Evolutionary conservation across 2,888 invertebrate genomes (phyloP).

Genomic region (Parnassius smintheus): DNA sequence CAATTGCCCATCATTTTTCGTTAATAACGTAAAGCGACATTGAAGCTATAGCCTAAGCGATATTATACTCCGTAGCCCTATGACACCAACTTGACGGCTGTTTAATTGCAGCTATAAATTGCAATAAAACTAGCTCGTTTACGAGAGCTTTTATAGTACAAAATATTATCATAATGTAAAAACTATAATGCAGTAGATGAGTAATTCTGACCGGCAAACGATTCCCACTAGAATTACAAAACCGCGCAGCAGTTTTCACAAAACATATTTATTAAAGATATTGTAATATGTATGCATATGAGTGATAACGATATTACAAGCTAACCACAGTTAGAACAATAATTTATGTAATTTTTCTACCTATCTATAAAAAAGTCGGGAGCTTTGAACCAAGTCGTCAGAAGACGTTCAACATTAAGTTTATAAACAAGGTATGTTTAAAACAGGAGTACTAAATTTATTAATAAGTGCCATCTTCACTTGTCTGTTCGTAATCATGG

Average conservation of each 20-base stretch:
- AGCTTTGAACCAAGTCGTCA: slow-evolving; percentile 16
- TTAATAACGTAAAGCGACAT: too few species aligned
- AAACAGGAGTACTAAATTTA: slow-evolving; percentile 11
- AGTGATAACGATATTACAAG: slow-evolving; percentile 37
- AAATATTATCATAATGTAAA: too few species aligned
- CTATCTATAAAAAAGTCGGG: slow-evolving; percentile 40
- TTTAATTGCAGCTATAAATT: too few species aligned
- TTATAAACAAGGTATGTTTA: slow-evolving; percentile 14
- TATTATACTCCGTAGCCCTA: too few species aligned
- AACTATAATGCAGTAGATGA: too few species aligned
- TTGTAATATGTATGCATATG: slow-evolving; percentile 15
- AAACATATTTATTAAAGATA: slow-evolving; percentile 7
- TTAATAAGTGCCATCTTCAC: slow-evolving; percentile 65
- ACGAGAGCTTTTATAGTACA: too few species aligned
- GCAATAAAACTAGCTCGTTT: too few species aligned
- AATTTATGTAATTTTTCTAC: slow-evolving; percentile 43
- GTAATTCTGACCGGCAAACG: too few species aligned
- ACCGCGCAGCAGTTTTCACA: slow-evolving; percentile 3
- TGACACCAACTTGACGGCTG: too few species aligned
- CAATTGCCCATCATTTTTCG: too few species aligned
- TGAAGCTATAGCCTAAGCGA: too few species aligned
- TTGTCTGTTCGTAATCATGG: slow-evolving; percentile 74
- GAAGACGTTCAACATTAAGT: slow-evolving; percentile 28
- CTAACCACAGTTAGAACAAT: slow-evolving; percentile 45
- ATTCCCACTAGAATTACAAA: too few species aligned